Percentiles rank a stretch among this genome's conserved stretches.
Evolutionary conservation across 2,113 vertebrate genomes (phyloP).

Genomic region (Dolichotis patagonum): DNA sequence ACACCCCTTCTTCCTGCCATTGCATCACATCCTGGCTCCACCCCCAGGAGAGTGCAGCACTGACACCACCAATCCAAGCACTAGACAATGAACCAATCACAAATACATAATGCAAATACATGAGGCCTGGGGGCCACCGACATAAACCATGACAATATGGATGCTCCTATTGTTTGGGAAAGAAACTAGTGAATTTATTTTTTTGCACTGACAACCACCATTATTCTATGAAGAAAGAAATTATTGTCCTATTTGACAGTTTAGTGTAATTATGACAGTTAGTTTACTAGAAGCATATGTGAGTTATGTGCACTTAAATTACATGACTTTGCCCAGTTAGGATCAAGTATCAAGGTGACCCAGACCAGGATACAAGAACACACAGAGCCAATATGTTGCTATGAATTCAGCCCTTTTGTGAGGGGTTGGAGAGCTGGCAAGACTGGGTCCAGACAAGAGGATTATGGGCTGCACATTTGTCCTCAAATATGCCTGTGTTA

Average conservation of each 20-base stretch:
- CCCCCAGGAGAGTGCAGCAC: no score
- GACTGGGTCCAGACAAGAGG: neutral
- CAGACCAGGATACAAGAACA: no score
- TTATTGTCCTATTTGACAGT: neutral
- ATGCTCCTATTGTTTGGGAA: neutral
- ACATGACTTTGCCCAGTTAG: neutral
- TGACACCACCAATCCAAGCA: no score
- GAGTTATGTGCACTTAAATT: neutral
- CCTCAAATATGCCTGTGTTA: neutral
- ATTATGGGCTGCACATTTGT: neutral
- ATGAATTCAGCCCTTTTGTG: neutral
- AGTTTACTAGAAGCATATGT: neutral
- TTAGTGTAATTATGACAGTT: neutral
- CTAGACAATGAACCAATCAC: no score
- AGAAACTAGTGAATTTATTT: neutral
- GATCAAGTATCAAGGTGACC: neutral
- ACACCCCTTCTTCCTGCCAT: no score
- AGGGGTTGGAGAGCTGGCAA: neutral
- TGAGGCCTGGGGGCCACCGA: no score
- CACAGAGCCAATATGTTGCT: neutral
- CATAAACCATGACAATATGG: no score
- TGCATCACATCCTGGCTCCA: no score
- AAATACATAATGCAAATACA: no score
- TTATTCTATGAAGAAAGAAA: neutral
- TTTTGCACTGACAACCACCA: neutral